Evolutionary conservation across 2,888 invertebrate genomes (phyloP).

Genomic region (Drosophila kanekoi): DNA sequence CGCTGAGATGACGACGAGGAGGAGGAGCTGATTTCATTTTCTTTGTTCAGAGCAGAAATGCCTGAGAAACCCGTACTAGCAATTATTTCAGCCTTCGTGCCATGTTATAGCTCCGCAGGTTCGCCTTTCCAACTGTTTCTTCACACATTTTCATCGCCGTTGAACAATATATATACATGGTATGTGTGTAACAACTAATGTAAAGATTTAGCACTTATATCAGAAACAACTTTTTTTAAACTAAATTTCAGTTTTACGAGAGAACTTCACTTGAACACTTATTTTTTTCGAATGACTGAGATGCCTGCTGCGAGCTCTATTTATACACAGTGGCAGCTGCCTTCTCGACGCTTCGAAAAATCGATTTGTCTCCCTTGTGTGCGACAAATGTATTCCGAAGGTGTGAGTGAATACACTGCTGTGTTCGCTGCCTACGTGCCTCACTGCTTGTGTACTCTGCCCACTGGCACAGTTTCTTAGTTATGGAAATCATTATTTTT

Average conservation of each 20-base stretch:
- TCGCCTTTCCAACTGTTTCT: slow-evolving; percentile 32
- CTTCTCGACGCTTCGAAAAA: slow-evolving; percentile 46
- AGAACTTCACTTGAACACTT: slow-evolving; percentile 64
- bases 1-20: slow-evolving; percentile 30
- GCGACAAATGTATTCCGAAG: neutral
- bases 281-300: slow-evolving; percentile 49
- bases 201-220: slow-evolving; percentile 21
- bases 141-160: slow-evolving; percentile 59
- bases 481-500: neutral
- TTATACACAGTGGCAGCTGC: slow-evolving; percentile 46
- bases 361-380: slow-evolving; percentile 37
- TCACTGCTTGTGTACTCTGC: neutral
- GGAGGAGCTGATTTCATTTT: slow-evolving; percentile 49
- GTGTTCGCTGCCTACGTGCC: slow-evolving; percentile 13
- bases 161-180: slow-evolving; percentile 24
- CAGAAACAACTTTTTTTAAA: slow-evolving; percentile 17
- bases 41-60: slow-evolving; percentile 61
- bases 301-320: slow-evolving; percentile 37
- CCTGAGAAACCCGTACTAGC: slow-evolving; percentile 17
- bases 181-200: slow-evolving; percentile 22
- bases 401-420: slow-evolving; percentile 40
- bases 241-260: slow-evolving; percentile 19
- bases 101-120: slow-evolving; percentile 46
- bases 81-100: slow-evolving; percentile 57
- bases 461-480: neutral